Evolutionary conservation across 2,113 vertebrate genomes (phyloP).

Genomic region (Lepus timidus): DNA sequence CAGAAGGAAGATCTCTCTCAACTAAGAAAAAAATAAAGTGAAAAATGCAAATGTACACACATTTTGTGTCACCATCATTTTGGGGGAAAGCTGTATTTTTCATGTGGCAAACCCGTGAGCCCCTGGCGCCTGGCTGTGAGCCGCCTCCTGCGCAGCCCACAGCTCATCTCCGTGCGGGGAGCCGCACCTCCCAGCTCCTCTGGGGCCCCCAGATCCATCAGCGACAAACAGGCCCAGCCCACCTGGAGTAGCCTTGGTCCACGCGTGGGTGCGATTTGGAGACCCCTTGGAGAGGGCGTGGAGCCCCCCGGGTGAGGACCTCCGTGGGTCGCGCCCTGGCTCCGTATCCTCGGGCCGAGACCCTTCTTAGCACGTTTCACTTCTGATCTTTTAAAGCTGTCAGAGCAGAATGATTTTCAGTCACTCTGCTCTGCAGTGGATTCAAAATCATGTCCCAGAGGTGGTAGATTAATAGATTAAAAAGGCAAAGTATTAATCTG

Average conservation of each 20-base stretch:
- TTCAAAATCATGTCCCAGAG: constrained; percentile 85
- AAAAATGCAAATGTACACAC: background rate
- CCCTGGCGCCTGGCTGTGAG: too few species aligned
- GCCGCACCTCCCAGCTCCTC: background rate
- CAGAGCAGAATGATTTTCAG: constrained; percentile 87
- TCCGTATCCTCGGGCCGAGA: constrained; percentile 70
- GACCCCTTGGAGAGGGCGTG: background rate
- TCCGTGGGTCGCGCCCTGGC: constrained; percentile 57
- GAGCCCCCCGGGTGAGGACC: background rate
- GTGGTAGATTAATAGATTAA: constrained; percentile 86
- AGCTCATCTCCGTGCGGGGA: rapidly evolving
- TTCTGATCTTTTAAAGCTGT: constrained; percentile 87
- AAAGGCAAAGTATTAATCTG: constrained; percentile 86
- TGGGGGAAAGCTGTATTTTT: too few species aligned
- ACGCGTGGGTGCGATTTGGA: background rate
- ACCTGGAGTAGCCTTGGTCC: background rate
- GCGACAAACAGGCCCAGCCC: rapidly evolving
- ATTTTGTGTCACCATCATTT: background rate
- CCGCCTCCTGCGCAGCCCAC: rapidly evolving
- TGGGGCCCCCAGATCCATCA: background rate
- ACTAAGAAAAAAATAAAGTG: too few species aligned
- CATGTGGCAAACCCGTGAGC: too few species aligned
- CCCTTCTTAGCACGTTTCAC: constrained; percentile 80
- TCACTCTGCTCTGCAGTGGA: constrained; percentile 83
- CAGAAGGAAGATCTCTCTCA: too few species aligned